Percentiles rank a stretch among this genome's conserved stretches.
Evolutionary conservation across 1,140 invertebrate genomes (phyloP).

Genomic region (Papilio aristodemus): DNA sequence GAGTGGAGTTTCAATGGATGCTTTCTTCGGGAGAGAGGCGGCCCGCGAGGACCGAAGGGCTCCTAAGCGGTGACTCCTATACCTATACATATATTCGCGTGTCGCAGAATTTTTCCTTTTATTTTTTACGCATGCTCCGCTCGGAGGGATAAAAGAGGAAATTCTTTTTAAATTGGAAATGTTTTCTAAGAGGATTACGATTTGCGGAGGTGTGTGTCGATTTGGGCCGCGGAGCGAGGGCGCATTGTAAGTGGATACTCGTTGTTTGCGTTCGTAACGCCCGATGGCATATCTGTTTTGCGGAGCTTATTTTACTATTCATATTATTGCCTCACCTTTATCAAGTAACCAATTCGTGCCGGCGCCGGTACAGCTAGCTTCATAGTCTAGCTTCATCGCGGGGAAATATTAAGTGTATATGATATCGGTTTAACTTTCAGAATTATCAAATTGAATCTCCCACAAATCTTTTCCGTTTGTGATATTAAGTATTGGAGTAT

Average conservation of each 20-base stretch:
- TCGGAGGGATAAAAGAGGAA: slow-evolving; percentile 73
- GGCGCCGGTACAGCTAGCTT: not conserved
- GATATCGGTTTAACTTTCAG: no score
- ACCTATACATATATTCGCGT: slow-evolving; percentile 55
- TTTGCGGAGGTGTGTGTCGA: slow-evolving; percentile 74
- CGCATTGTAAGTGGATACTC: slow-evolving; percentile 1
- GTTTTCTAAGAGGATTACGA: slow-evolving; percentile 80
- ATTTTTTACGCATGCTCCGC: slow-evolving; percentile 75
- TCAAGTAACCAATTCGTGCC: no score
- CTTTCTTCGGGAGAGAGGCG: slow-evolving; percentile 77
- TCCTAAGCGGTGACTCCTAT: slow-evolving; percentile 61
- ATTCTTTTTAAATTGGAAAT: slow-evolving; percentile 81
- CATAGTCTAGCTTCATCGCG: no score
- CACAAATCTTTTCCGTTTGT: no score
- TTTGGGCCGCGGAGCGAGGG: slow-evolving; percentile 40
- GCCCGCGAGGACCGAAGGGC: slow-evolving; percentile 76
- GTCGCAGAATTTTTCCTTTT: slow-evolving; percentile 73
- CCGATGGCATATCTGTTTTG: not conserved
- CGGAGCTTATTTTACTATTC: not conserved
- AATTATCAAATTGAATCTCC: no score
- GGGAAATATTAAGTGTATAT: no score
- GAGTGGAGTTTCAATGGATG: slow-evolving; percentile 80
- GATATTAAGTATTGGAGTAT: no score
- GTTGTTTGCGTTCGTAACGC: not conserved
- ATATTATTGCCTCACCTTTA: slow-evolving; percentile 1